phyloP scores from a whole-genome alignment of 2,113 vertebrate species.

The Guaruba guarouba region DNA sequence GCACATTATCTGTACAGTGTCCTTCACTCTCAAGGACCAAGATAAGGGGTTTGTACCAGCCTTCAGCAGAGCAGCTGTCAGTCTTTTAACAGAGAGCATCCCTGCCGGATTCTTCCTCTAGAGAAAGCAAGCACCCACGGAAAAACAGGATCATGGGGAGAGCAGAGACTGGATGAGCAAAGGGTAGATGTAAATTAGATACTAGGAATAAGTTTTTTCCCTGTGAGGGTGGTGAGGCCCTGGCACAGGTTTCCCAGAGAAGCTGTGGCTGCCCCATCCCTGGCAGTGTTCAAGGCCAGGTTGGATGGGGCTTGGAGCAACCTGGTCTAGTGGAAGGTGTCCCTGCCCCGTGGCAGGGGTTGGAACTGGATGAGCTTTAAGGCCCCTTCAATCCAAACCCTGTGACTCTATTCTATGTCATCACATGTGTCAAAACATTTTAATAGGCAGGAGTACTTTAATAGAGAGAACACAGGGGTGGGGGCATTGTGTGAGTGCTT shows the following conservation, averaged over 20 bases:
- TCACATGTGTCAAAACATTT: fast-evolving
- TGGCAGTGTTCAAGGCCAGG: background rate
- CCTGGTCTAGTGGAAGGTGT: background rate
- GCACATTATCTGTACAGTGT: background rate
- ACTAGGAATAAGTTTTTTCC: background rate
- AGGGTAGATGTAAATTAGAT: background rate
- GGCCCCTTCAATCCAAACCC: background rate
- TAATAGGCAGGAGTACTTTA: background rate
- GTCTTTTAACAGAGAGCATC: background rate
- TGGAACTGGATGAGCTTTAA: background rate
- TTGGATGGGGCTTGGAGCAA: background rate
- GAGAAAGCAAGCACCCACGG: background rate
- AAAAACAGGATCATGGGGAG: background rate
- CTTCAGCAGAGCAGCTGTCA: background rate
- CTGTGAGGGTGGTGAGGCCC: background rate
- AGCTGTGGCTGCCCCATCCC: background rate
- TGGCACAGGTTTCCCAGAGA: background rate
- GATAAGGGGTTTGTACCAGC: background rate
- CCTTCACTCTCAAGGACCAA: background rate
- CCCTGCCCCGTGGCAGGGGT: fast-evolving
- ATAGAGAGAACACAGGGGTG: fast-evolving
- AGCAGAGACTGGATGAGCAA: background rate
- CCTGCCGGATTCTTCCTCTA: background rate
- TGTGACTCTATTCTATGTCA: background rate
- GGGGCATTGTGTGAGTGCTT: background rate